phyloP scores from a whole-genome alignment of 2,113 vertebrate species.

The Indri indri region DNA sequence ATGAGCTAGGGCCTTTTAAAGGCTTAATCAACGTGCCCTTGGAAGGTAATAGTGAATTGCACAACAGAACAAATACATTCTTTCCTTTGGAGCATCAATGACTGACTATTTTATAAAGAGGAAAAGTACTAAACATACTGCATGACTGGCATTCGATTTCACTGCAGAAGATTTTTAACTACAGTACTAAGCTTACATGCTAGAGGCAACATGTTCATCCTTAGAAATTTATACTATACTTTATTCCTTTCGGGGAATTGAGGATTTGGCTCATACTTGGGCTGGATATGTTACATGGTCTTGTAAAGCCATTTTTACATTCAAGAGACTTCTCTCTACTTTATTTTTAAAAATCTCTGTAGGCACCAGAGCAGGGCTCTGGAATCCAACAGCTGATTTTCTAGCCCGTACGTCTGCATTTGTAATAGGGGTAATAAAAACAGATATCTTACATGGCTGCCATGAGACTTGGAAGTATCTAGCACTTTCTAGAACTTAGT shows the following conservation, averaged over 20 bases:
- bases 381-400: neutral
- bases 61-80: neutral
- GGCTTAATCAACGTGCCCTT: neutral
- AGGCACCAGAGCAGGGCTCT: neutral
- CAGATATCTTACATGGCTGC: neutral
- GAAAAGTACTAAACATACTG: neutral
- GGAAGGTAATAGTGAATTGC: neutral
- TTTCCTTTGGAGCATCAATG: constrained; percentile 14
- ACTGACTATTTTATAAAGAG: neutral
- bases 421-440: neutral
- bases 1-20: neutral
- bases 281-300: neutral
- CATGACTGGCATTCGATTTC: constrained; percentile 17
- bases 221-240: constrained; percentile 20
- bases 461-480: neutral
- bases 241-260: constrained; percentile 38
- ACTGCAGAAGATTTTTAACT: constrained; percentile 52
- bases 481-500: neutral
- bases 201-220: constrained; percentile 8
- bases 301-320: constrained; percentile 40
- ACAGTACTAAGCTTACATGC: neutral
- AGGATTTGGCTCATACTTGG: constrained; percentile 42
- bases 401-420: neutral
- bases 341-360: constrained; percentile 12
- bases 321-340: constrained; percentile 13